Conservation (phyloP, 2,113 vertebrate genomes). For the Eptesicus fuscus region DNA sequence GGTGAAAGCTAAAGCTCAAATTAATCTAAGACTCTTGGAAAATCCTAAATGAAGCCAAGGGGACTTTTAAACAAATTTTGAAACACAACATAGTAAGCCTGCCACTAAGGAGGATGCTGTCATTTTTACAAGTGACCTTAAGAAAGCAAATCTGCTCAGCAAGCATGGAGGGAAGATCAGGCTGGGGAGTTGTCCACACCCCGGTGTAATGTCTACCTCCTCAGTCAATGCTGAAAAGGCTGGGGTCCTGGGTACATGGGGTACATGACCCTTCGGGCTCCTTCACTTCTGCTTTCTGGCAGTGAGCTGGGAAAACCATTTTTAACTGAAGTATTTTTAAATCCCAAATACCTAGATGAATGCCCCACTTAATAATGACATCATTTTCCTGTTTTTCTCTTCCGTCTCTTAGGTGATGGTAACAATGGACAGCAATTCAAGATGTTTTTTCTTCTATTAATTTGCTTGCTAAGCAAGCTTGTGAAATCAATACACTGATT, state of each 20-base stretch:
- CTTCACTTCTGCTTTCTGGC: not conserved
- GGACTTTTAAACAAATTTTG: not conserved
- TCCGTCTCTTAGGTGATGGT: constrained; percentile 18
- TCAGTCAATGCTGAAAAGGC: fast-evolving
- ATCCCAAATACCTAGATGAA: constrained; percentile 61
- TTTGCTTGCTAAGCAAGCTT: constrained; percentile 53
- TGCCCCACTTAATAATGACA: not conserved
- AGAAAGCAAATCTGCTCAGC: not conserved
- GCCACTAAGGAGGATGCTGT: not conserved
- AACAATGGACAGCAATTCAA: constrained; percentile 53
- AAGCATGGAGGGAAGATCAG: fast-evolving
- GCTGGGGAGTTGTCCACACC: no score
- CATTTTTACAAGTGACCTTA: not conserved
- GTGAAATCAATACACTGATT: constrained; percentile 44
- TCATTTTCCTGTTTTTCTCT: not conserved
- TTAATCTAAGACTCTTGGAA: not conserved
- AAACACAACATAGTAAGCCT: not conserved
- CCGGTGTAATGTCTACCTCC: fast-evolving
- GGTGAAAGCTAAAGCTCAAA: not conserved
- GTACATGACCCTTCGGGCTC: no score
- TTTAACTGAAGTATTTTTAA: not conserved
- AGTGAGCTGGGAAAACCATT: not conserved
- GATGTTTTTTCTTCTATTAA: constrained; percentile 65
- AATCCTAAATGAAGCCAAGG: not conserved
- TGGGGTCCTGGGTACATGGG: not conserved